A percentile compares a stretch with the other conserved stretches of the same genome.
Evolutionary conservation across 2,888 invertebrate species (phyloP).

Genomic region (Acanthopleura granulata): DNA sequence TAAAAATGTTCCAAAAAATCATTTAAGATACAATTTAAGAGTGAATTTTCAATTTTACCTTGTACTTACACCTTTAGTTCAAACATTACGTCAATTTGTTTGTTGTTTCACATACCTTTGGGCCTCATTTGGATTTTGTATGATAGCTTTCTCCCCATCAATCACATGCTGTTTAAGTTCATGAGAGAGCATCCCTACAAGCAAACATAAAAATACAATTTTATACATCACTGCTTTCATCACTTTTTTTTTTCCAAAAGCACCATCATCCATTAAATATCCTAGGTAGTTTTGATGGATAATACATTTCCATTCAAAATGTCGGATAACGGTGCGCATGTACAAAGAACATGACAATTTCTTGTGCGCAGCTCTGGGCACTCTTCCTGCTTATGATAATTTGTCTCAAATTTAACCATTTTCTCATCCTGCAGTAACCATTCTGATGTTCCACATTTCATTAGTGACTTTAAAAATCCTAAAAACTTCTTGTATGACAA

Average conservation of each 20-base stretch:
- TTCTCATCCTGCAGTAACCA: no score
- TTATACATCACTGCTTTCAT: not conserved
- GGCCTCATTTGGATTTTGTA: conserved; percentile 96
- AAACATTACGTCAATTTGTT: not conserved
- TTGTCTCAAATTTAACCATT: no score
- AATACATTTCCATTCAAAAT: no score
- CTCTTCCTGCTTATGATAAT: no score
- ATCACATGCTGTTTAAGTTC: conserved; percentile 87
- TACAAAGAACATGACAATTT: no score
- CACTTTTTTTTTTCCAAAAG: not conserved
- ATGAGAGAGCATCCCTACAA: conserved; percentile 77
- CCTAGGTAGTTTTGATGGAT: no score
- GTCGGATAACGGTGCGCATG: no score
- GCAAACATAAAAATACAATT: no score
- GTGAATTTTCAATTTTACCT: conserved; percentile 1
- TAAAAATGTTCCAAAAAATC: conserved; percentile 12
- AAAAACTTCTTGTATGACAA: conserved; percentile 17
- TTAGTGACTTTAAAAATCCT: not conserved
- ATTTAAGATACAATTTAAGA: not conserved
- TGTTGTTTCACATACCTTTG: conserved; percentile 74
- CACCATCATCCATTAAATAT: no score
- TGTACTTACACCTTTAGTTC: not conserved
- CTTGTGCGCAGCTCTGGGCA: no score
- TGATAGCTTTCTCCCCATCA: conserved; percentile 97
- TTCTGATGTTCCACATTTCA: no score